phyloP scores from a whole-genome alignment of 2,113 vertebrate species.

The Sceloporus tristichus region DNA sequence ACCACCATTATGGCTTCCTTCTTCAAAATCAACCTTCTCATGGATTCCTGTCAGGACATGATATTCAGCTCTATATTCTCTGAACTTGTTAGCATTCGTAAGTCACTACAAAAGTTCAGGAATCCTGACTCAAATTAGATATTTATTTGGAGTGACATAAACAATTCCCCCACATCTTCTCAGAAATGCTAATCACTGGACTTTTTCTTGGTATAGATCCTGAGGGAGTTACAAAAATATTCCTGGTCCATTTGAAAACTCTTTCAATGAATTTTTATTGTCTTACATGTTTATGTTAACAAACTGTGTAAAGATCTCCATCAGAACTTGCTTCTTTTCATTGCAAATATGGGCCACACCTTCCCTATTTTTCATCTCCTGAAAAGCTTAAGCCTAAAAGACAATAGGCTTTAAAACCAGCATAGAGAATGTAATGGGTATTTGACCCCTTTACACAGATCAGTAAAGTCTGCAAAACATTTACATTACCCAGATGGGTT shows the following conservation, averaged over 20 bases:
- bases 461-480: slow-evolving; percentile 37
- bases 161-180: not conserved
- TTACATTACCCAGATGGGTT: not conserved
- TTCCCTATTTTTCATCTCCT: not conserved
- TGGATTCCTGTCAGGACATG: not conserved
- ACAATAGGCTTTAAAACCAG: slow-evolving; percentile 15
- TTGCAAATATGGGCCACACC: not conserved
- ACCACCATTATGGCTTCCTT: not conserved
- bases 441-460: not conserved
- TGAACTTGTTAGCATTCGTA: slow-evolving; percentile 23
- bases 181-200: not conserved
- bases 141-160: slow-evolving; percentile 19
- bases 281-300: not conserved
- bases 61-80: not conserved
- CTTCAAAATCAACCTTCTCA: not conserved
- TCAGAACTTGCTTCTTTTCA: slow-evolving; percentile 4
- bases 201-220: slow-evolving; percentile 13
- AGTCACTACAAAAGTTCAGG: not conserved
- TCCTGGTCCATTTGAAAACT: slow-evolving; percentile 6
- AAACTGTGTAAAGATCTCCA: slow-evolving; percentile 2
- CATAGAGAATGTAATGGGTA: not conserved
- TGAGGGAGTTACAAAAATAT: slow-evolving; percentile 6
- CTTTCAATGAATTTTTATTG: slow-evolving; percentile 22
- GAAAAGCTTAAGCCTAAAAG: not conserved
- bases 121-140: not conserved